Conservation (phyloP, 2,888 invertebrate genomes). For the Oscheius sp. region DNA sequence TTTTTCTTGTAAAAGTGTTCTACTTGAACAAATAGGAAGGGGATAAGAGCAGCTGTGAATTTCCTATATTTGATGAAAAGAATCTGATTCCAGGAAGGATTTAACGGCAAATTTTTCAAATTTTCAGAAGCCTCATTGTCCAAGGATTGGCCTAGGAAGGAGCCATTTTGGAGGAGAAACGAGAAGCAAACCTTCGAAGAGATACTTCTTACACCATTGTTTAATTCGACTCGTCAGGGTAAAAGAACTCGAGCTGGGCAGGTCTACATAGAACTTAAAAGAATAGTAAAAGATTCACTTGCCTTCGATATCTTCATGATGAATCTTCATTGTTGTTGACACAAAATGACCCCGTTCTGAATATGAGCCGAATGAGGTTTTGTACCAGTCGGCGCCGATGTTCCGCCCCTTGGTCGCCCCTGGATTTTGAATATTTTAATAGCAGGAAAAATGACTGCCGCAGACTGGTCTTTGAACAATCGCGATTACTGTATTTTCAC, state of each 20-base stretch:
- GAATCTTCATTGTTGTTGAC: not conserved
- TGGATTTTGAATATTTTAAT: too few relatives aligned
- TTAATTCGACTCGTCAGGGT: not conserved
- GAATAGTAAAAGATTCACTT: not conserved
- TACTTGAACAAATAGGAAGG: conserved; percentile 13
- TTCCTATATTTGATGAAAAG: conserved; percentile 9
- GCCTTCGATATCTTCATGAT: not conserved
- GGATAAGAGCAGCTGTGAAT: conserved; percentile 8
- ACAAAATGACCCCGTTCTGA: too few relatives aligned
- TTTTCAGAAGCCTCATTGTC: not conserved
- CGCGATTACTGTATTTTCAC: too few relatives aligned
- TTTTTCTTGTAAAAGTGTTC: too few relatives aligned
- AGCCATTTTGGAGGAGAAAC: too few relatives aligned
- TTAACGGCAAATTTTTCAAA: not conserved
- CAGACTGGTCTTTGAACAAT: too few relatives aligned
- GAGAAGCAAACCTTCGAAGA: conserved; percentile 11
- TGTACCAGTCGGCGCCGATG: too few relatives aligned
- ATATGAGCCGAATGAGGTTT: too few relatives aligned
- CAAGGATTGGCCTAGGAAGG: conserved; percentile 18
- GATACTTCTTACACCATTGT: conserved; percentile 18
- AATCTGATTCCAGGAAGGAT: not conserved
- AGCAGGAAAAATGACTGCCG: too few relatives aligned
- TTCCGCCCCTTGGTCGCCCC: too few relatives aligned
- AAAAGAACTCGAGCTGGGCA: not conserved
- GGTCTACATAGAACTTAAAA: not conserved